Base-by-base conservation (phyloP, 2,888 invertebrate genomes). In the Timema cristinae region DNA sequence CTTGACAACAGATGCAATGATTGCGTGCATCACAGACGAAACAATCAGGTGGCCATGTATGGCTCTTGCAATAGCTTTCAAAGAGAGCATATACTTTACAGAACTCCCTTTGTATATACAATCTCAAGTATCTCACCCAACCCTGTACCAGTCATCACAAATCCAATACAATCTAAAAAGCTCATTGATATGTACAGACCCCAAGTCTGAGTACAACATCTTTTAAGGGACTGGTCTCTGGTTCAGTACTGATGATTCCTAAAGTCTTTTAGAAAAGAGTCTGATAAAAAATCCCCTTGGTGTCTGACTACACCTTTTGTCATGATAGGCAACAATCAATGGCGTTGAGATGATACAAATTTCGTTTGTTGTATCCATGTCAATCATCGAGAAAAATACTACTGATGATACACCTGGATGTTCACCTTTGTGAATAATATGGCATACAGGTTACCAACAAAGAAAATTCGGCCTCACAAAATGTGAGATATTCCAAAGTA, bases 401-500 rank as follows among this genome's bases (percentile, higher is more conserved):
- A 61, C 61, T 47, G 9, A 15, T 61, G 7, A 61, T 61, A 61
- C 6, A 47, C 61, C 61, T 47, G 61, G 16, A 61, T 61, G 61
- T 61, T 61, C 61, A 61, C 61, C 61, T 61, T 61, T 61, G 61
- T 16, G 61, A 47, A 61, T 16, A 61, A 61, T 16, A 47, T 61
- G 61, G 47, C 16, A 61, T 47, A 61, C 16, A 16, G 32, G 6
- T 47, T 61, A 7, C 61, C 61, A 61, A 61, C 16, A 16, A 16
- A 47, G 32, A 61, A 61, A 16, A 6, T 61, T 61, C 61, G 16
- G 16, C 61, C 11, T 61, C 16, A 61, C 9, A 16, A 61, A 7
- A 61, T 47, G 61, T 15, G 61, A 61, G 47, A 61, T 61, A 47
- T 61, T 61, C 61, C 61, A 61, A 47, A 61, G 61, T 9, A 61